Conservation (phyloP, 2,113 vertebrate species). For the Peromyscus polionotus region DNA sequence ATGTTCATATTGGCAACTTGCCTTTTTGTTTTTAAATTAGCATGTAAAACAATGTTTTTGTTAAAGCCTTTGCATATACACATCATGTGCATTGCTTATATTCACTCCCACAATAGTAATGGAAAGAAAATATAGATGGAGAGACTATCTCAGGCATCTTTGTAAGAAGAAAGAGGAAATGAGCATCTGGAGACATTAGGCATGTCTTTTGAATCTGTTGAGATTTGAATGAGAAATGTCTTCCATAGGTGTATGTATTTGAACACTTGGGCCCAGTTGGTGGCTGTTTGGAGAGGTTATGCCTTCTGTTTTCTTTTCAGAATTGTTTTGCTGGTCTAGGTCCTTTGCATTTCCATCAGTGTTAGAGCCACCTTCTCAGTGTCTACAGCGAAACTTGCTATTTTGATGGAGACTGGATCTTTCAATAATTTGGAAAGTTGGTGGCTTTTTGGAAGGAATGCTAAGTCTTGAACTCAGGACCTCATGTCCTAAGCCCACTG, state of each 20-base stretch:
- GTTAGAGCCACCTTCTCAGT: neutral
- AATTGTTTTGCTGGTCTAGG: neutral
- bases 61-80: neutral
- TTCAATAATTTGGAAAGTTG: neutral
- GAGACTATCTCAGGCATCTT: neutral
- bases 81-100: neutral
- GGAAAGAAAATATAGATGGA: neutral
- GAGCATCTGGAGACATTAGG: neutral
- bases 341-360: neutral
- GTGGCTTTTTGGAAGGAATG: neutral
- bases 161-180: slow-evolving; percentile 22
- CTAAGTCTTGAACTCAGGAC: neutral
- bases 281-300: neutral
- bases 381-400: neutral
- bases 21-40: neutral
- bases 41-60: neutral
- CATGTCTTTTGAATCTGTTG: neutral
- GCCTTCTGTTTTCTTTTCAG: neutral
- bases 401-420: neutral
- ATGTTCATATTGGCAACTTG: neutral
- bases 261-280: neutral
- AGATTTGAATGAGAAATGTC: neutral
- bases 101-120: neutral
- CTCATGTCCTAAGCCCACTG: neutral
- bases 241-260: neutral